These are phyloP conservation scores for Novumbra hubbsi DNA, from an alignment of 2,797 vertebrate genomes.

Conservation along the genomic window DNA sequence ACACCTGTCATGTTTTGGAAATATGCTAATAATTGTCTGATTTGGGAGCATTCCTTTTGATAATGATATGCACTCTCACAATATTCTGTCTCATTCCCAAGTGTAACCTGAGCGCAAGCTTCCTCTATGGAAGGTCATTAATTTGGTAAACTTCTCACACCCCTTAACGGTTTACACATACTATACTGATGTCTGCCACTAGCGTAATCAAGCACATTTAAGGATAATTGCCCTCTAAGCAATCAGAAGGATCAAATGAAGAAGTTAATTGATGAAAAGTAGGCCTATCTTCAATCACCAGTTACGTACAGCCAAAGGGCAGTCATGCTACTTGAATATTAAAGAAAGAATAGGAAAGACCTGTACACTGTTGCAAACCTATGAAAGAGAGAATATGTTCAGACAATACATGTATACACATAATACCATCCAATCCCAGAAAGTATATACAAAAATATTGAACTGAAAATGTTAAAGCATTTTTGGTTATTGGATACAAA, in stretches of 20 bases:
- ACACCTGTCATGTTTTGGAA: too few species aligned
- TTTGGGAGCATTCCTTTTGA: too few species aligned
- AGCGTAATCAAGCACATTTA: conserved; percentile 72
- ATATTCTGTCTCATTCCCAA: conserved; percentile 4
- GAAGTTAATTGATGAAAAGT: conserved; percentile 71
- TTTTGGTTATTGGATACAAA: too few species aligned
- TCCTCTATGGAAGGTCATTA: conserved; percentile 52
- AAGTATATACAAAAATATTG: too few species aligned
- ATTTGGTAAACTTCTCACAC: conserved; percentile 77
- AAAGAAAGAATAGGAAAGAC: conserved; percentile 36
- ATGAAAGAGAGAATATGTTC: not conserved
- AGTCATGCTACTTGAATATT: conserved; percentile 56
- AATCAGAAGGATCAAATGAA: conserved; percentile 74
- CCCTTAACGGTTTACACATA: conserved; percentile 70
- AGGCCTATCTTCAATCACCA: conserved; percentile 61
- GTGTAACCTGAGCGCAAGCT: conserved; percentile 56
- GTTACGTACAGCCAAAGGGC: conserved; percentile 54
- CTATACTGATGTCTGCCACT: conserved; percentile 70
- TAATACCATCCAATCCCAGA: too few species aligned
- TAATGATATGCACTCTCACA: not conserved
- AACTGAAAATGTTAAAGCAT: too few species aligned
- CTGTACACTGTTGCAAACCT: too few species aligned
- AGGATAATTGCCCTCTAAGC: conserved; percentile 67
- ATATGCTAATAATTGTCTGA: too few species aligned
- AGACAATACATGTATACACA: not conserved